Base-by-base conservation (phyloP, 2,797 vertebrate species). In the Strix occidentalis region DNA sequence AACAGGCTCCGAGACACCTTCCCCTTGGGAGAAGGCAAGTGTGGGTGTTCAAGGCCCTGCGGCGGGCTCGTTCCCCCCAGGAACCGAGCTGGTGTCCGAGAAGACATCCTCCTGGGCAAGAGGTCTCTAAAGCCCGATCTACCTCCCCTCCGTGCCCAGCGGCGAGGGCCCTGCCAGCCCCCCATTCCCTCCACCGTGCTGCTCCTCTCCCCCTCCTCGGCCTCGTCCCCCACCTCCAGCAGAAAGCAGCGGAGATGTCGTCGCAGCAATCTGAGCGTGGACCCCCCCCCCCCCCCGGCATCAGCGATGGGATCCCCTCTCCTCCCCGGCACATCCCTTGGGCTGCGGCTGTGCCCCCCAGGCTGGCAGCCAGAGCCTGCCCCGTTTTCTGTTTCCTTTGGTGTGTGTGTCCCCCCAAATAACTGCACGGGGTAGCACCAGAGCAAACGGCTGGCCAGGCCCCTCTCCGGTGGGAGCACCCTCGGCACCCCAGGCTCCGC, bases 121-220 rank as follows among this genome's bases (percentile, higher is more conserved):
- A 84, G 64, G 87, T 94, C 91, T 95, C 82, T n/a, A 50, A 74
- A 91, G 89, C 65, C 65, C 2, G 0, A 97, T 92, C 92, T 96
- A 95, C 94, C 95, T 96, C 95, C 78, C 65, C 65, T 80, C 53
- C 39, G 2, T 1, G 5, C 8, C 5, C 45, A 33, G 37, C 0
- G 0, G 24, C 5, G 5, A 86, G 77, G 76, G 15, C 46, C 82
- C 68, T 60, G 58, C 51, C 70, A 66, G 41, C 53, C 56, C 76
- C 60, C 31, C 0, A 3, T 23, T 51, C 82, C 68, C 9, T 0
- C 28, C 23, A 4, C 37, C 4, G 12, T 63, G 79, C 79, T 0
- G 0, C 35, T 66, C 66, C 75, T 83, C 58, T 65, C 51, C 63
- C 68, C 75, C 31, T 89, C 84, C 77, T 83, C 1, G 0, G 54